Conservation (phyloP, 2,113 vertebrate genomes). For the Platichthys flesus region DNA sequence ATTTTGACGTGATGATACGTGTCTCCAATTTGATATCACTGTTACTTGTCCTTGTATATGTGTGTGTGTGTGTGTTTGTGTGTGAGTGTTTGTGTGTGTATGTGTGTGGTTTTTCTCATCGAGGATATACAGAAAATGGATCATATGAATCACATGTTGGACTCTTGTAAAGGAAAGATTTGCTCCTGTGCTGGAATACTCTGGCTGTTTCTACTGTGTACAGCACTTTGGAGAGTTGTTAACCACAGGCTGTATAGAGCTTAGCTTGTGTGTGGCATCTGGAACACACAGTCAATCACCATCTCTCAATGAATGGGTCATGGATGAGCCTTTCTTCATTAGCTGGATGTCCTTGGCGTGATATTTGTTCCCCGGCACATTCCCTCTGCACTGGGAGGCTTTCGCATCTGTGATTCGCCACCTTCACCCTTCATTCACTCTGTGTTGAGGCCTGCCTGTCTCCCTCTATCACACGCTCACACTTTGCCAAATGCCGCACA, state of each 20-base stretch:
- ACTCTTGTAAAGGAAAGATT: slow-evolving; percentile 58
- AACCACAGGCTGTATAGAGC: slow-evolving; percentile 36
- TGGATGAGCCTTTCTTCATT: slow-evolving; percentile 29
- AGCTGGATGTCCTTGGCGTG: slow-evolving; percentile 16
- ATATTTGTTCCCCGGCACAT: slow-evolving; percentile 39
- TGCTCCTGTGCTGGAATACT: slow-evolving; percentile 50
- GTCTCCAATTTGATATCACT: slow-evolving; percentile 27
- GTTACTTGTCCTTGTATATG: slow-evolving; percentile 3
- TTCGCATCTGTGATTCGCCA: slow-evolving; percentile 39
- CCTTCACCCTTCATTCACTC: slow-evolving; percentile 23
- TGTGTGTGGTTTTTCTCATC: slow-evolving; percentile 47
- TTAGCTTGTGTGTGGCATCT: slow-evolving; percentile 51
- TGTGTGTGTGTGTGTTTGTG: background rate
- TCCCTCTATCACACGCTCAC: background rate
- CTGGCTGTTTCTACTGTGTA: slow-evolving; percentile 37
- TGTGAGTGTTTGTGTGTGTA: background rate
- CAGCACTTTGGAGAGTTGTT: slow-evolving; percentile 59
- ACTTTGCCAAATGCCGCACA: slow-evolving; percentile 6
- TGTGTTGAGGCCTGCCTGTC: background rate
- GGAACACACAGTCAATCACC: slow-evolving; percentile 53
- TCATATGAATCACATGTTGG: slow-evolving; percentile 62
- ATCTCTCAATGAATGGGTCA: slow-evolving; percentile 51
- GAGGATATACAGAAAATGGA: slow-evolving; percentile 30
- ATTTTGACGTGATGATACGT: slow-evolving; percentile 33
- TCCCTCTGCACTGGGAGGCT: slow-evolving; percentile 22